These are phyloP conservation scores for Eledone cirrhosa DNA, from an alignment of 2,888 invertebrate species.

Conservation along the genomic window DNA sequence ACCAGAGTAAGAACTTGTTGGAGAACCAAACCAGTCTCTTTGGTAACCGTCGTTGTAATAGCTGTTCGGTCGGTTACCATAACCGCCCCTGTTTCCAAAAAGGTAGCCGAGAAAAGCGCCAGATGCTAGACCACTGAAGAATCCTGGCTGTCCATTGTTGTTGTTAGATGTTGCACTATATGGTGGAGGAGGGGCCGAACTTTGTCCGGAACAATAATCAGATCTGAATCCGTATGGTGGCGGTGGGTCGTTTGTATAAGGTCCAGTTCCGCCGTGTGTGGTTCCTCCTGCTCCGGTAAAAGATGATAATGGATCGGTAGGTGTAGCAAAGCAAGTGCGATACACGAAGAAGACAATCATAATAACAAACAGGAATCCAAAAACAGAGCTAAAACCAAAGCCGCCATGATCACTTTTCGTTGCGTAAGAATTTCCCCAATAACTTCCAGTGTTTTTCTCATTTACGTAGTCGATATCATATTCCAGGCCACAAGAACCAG, in stretches of 20 bases:
- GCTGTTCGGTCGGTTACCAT: constrained; percentile 33
- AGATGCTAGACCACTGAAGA: constrained; percentile 56
- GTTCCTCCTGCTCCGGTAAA: background rate
- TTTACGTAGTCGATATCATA: background rate
- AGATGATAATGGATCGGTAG: background rate
- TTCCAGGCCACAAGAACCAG: constrained; percentile 72
- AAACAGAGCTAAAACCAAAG: constrained; percentile 54
- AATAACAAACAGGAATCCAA: constrained; percentile 59
- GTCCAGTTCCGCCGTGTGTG: too few species aligned
- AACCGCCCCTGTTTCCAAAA: constrained; percentile 40
- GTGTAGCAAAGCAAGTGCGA: constrained; percentile 62
- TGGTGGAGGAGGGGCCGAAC: constrained; percentile 24
- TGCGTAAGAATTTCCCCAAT: background rate
- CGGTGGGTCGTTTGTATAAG: constrained; percentile 9
- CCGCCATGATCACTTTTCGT: background rate
- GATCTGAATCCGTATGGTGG: constrained; percentile 34
- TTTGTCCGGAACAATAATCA: background rate
- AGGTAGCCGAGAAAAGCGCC: constrained; percentile 58
- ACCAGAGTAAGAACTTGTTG: background rate
- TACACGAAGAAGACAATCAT: constrained; percentile 67
- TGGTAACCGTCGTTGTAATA: constrained; percentile 29
- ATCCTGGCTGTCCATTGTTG: constrained; percentile 42
- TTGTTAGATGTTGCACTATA: constrained; percentile 33
- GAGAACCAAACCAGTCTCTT: constrained; percentile 27
- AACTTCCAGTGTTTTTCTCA: background rate